Conservation (phyloP, 2,888 invertebrate genomes). For the Drosophila subsilvestris region DNA sequence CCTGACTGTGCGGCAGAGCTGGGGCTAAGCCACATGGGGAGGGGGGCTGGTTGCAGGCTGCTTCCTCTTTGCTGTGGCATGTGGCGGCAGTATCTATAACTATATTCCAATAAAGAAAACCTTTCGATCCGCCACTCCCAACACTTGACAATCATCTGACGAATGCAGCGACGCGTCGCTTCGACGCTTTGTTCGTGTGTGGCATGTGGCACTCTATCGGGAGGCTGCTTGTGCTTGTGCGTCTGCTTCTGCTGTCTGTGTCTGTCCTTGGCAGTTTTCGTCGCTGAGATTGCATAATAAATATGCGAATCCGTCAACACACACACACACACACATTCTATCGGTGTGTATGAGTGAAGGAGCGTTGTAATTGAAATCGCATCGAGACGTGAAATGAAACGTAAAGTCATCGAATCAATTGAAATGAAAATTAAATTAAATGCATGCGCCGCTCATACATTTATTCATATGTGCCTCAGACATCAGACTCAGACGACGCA, state of each 20-base stretch:
- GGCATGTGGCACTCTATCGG: slow-evolving; percentile 4
- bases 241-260: neutral
- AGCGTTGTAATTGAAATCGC: slow-evolving; percentile 74
- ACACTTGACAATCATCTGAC: neutral
- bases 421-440: slow-evolving; percentile 80
- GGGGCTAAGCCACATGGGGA: too few relatives aligned
- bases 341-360: slow-evolving; percentile 33
- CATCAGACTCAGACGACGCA: slow-evolving; percentile 7
- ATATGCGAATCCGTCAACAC: slow-evolving; percentile 53
- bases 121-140: neutral
- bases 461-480: slow-evolving; percentile 65
- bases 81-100: neutral
- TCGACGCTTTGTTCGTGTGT: neutral
- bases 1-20: slow-evolving; percentile 26
- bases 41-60: too few relatives aligned
- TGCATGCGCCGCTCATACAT: slow-evolving; percentile 72
- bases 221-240: too few relatives aligned
- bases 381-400: slow-evolving; percentile 77
- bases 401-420: slow-evolving; percentile 78
- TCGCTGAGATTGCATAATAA: slow-evolving; percentile 35
- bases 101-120: slow-evolving; percentile 11
- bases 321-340: slow-evolving; percentile 19
- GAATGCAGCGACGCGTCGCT: neutral
- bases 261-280: slow-evolving; percentile 28
- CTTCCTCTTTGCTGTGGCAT: too few relatives aligned